Evolutionary conservation across 2,797 vertebrate genomes (phyloP).

Genomic region (Chaetophractus vellerosus): DNA sequence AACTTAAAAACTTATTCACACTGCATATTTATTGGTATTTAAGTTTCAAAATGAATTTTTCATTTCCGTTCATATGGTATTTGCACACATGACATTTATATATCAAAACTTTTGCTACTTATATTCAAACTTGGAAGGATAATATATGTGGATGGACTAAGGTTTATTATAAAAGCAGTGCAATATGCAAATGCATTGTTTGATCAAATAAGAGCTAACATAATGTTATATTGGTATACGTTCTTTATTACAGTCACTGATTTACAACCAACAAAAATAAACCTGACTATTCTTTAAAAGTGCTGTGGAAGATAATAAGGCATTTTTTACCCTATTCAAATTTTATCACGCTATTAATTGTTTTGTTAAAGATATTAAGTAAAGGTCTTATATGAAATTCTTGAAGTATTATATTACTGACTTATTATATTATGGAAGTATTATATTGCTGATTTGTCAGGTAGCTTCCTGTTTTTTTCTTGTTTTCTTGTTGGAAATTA

Average conservation of each 20-base stretch:
- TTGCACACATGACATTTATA: background rate
- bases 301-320: background rate
- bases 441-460: background rate
- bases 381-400: background rate
- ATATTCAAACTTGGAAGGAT: background rate
- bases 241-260: background rate
- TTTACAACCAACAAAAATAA: constrained; percentile 6
- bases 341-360: background rate
- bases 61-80: background rate
- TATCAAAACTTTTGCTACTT: background rate
- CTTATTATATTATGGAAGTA: too few species aligned
- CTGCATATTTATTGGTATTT: background rate
- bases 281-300: background rate
- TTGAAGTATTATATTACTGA: background rate
- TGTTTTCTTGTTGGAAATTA: background rate
- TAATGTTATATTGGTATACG: background rate
- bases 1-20: background rate
- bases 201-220: background rate
- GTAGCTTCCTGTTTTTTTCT: too few species aligned
- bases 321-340: background rate
- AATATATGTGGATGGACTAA: background rate
- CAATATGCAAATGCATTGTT: background rate
- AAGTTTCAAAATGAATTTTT: background rate
- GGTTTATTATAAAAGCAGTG: background rate
- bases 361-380: background rate